Percentiles rank a stretch among this genome's conserved stretches.
Evolutionary conservation across 2,888 invertebrate genomes (phyloP).

Genomic region (Camponotus fellah): DNA sequence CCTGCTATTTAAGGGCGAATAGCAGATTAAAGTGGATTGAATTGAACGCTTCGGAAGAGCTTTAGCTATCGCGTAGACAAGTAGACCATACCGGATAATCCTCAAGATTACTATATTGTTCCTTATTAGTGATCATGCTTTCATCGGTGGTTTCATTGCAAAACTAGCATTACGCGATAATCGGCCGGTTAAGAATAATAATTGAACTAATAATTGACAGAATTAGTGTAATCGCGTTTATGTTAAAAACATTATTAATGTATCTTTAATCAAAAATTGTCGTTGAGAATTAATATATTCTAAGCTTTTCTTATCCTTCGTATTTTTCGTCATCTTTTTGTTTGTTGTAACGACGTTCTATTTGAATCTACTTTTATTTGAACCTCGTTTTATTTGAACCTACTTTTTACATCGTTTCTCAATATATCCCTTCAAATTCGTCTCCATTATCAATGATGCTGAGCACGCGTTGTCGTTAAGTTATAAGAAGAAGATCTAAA

Average conservation of each 20-base stretch:
- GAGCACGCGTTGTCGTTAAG: neutral
- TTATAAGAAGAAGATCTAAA: neutral
- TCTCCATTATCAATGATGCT: neutral
- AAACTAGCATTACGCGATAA: neutral
- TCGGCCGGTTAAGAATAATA: neutral
- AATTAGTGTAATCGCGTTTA: neutral
- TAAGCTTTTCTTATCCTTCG: neutral
- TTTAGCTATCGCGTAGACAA: constrained; percentile 22
- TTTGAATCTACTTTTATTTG: neutral
- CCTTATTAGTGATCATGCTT: neutral
- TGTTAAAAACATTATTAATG: neutral
- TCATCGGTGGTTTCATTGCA: neutral
- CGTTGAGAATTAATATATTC: neutral
- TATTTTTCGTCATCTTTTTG: neutral
- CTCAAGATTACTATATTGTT: constrained; percentile 19
- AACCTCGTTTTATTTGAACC: neutral
- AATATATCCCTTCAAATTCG: neutral
- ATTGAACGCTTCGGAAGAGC: constrained; percentile 17
- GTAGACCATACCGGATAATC: constrained; percentile 47
- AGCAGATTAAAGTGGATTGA: constrained; percentile 26
- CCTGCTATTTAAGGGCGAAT: constrained; percentile 34
- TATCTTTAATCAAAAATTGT: neutral
- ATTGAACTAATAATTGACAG: neutral
- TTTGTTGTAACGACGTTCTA: neutral
- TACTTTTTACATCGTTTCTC: neutral